phyloP scores from a whole-genome alignment of 2,113 vertebrate species.

The Marmota flaviventris region DNA sequence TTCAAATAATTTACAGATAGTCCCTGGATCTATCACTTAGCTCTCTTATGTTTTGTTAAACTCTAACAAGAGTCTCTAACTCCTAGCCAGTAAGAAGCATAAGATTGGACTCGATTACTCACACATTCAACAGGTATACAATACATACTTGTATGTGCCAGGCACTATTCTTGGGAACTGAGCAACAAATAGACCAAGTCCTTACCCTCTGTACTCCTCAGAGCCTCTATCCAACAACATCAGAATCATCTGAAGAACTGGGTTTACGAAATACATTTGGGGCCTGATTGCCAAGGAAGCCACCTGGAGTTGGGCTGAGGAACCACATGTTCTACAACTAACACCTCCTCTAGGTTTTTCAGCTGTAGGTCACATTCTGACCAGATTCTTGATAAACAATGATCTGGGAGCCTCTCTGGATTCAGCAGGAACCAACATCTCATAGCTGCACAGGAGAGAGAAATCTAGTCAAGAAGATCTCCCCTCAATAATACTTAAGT shows the following conservation, averaged over 20 bases:
- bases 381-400: neutral
- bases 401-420: neutral
- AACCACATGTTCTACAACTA: neutral
- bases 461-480: neutral
- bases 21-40: neutral
- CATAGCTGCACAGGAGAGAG: neutral
- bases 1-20: neutral
- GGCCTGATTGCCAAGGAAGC: neutral
- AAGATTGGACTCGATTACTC: neutral
- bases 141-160: neutral
- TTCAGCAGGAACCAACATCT: neutral
- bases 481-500: neutral
- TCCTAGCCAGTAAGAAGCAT: neutral
- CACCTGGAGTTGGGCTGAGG: neutral
- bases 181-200: neutral
- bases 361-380: neutral
- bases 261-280: neutral
- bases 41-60: neutral
- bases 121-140: neutral
- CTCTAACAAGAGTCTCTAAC: neutral
- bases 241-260: neutral
- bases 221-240: neutral
- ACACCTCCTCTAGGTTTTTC: neutral
- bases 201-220: neutral
- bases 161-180: neutral